These are phyloP conservation scores for Xyliphius kryptos DNA, from an alignment of 2,113 vertebrate genomes.

Conservation along the genomic window DNA sequence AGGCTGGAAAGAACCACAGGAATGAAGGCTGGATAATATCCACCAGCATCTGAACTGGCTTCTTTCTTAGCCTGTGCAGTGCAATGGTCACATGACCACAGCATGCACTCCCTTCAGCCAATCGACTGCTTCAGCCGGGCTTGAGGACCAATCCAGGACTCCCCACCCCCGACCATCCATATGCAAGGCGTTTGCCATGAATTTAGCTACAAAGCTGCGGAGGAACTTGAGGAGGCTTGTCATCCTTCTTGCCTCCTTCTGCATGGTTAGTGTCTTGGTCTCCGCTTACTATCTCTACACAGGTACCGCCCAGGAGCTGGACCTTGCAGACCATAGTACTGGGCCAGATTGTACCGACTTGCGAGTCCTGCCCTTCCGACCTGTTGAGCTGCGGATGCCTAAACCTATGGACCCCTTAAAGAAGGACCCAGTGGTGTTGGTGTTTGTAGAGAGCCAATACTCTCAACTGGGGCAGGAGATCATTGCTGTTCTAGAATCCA, in stretches of 20 bases:
- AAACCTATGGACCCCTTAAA: slow-evolving; percentile 78
- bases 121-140: slow-evolving; percentile 44
- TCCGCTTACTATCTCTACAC: slow-evolving; percentile 92
- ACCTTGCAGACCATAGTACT: slow-evolving; percentile 69
- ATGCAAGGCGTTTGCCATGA: slow-evolving; percentile 67
- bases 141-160: neutral
- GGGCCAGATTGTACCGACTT: slow-evolving; percentile 73
- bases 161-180: slow-evolving; percentile 34
- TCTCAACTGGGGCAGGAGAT: slow-evolving; percentile 96
- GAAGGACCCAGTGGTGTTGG: slow-evolving; percentile 78
- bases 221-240: slow-evolving; percentile 83
- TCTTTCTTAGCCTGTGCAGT: slow-evolving; percentile 57
- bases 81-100: slow-evolving; percentile 96
- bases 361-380: slow-evolving; percentile 74
- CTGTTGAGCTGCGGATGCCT: slow-evolving; percentile 68
- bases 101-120: slow-evolving; percentile 45
- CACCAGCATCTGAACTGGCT: too few species aligned
- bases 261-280: slow-evolving; percentile 81
- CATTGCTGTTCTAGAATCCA: slow-evolving; percentile 87
- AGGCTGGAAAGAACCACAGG: neutral
- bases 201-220: slow-evolving; percentile 79
- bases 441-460: slow-evolving; percentile 95
- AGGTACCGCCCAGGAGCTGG: slow-evolving; percentile 81
- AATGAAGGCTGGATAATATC: neutral
- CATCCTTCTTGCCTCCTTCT: slow-evolving; percentile 83